Evolutionary conservation across 2,888 invertebrate genomes (phyloP), one percentile per base, ranked within the genome.

Genomic region (Zeuzera pyrina): DNA sequence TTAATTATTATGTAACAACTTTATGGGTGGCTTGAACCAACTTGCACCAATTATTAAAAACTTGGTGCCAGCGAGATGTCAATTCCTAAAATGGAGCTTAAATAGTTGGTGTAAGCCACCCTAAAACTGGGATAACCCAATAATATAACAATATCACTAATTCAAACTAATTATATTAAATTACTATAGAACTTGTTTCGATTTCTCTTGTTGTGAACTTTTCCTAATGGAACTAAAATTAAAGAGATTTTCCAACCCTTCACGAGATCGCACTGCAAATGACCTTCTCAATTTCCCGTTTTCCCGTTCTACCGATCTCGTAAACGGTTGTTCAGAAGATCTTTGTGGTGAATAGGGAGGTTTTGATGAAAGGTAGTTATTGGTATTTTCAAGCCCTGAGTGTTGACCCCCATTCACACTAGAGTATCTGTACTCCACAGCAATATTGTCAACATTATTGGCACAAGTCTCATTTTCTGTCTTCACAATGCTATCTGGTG

Each of bases 191-290:
- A 62, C 51, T 45, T 64, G 66, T 56, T 69, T 73, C 36, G 51
- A 41, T 51, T 67, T 77, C 7, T 42, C 52, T 31, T 60, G 66
- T 21, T 71, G 68, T 32, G 60, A 59, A 21, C 54, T 60, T 48
- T 74, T 79, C 45, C 64, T 63, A 33, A 64, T 52, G 7, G 76
- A 60, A 21, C 60, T 49, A 33, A 78, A 69, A 51, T 63, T 71
- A 12, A 83, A 57, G 19, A 83, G 63, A 45, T 73, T 77, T 44
- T 79, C 81, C 33, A 83, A 56, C 10, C 83, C 79, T 48, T 83
- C 83, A 12, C 81, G 62, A 28, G 83, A 83, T 12, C 83, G 57
- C 7, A 83, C 81, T 5, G 73, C 76, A 41, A 83, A 78, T 5
- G 81, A 83, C 49, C 76, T 64, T 43, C 81, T 57, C 25, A 81